These are phyloP conservation scores for Drosophila quinaria DNA, from an alignment of 2,888 invertebrate species.

Conservation along the genomic window DNA sequence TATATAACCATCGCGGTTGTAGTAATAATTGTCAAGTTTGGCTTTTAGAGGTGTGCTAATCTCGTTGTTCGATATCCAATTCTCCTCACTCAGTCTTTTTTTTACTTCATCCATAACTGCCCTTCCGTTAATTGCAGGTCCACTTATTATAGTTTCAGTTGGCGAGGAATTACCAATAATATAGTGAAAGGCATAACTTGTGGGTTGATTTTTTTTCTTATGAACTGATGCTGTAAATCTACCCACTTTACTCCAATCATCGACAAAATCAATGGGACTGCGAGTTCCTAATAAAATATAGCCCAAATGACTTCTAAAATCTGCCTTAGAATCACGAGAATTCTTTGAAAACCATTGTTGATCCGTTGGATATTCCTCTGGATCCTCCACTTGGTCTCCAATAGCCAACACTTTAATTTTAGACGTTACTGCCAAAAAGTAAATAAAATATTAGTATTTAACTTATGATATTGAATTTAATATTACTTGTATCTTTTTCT, in stretches of 20 bases:
- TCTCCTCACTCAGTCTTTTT: slow-evolving; percentile 1
- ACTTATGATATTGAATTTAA: neutral
- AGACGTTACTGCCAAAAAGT: neutral
- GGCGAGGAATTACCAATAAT: neutral
- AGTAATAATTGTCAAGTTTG: neutral
- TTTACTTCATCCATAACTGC: slow-evolving; percentile 2
- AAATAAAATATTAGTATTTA: neutral
- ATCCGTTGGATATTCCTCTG: neutral
- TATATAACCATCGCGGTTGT: slow-evolving; percentile 2
- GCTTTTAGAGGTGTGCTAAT: slow-evolving; percentile 15
- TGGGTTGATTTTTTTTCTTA: slow-evolving; percentile 10
- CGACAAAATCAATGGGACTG: neutral
- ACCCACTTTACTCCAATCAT: slow-evolving; percentile 23
- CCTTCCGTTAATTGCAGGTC: neutral
- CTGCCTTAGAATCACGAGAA: neutral
- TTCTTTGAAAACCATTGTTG: neutral
- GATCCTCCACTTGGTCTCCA: slow-evolving; percentile 29
- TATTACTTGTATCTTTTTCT: slow-evolving; percentile 8
- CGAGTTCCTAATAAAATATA: slow-evolving; percentile 16
- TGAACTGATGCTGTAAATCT: slow-evolving; percentile 4
- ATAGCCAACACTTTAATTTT: slow-evolving; percentile 30
- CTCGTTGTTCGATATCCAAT: slow-evolving; percentile 18
- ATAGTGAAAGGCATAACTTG: slow-evolving; percentile 26
- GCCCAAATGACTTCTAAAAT: slow-evolving; percentile 12
- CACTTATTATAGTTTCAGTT: neutral